Evolutionary conservation across 1,140 invertebrate genomes (phyloP).

Genomic region (Eufriesea mexicana): DNA sequence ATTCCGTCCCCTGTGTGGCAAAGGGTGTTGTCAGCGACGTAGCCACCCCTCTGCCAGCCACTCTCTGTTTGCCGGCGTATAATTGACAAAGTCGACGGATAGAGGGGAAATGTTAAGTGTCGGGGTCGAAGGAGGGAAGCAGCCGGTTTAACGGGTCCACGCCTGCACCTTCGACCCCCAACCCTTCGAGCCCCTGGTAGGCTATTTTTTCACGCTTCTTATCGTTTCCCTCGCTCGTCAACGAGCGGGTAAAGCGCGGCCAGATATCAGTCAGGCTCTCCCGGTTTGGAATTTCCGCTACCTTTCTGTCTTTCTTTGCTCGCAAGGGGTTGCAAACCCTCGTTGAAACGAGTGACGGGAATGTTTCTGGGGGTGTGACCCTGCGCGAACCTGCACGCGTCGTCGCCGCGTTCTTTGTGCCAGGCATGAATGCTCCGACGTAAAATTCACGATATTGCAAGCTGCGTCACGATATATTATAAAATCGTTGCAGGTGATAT

Average conservation of each 20-base stretch:
- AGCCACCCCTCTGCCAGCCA: background rate
- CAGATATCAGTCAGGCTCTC: background rate
- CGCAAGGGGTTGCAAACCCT: constrained; percentile 16
- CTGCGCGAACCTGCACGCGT: background rate
- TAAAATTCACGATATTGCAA: constrained; percentile 43
- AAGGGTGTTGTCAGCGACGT: background rate
- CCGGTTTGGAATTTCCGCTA: background rate
- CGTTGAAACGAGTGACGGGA: background rate
- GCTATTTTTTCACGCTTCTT: constrained; percentile 34
- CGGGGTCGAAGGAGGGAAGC: constrained; percentile 2
- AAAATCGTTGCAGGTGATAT: constrained; percentile 9
- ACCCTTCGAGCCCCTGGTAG: background rate
- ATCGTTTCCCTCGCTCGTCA: constrained; percentile 25
- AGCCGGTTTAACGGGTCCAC: constrained; percentile 1
- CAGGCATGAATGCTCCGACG: constrained; percentile 2
- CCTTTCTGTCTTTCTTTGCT: background rate
- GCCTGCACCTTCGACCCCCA: background rate
- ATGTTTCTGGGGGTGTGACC: background rate
- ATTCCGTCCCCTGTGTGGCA: background rate
- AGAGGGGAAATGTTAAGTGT: constrained; percentile 10
- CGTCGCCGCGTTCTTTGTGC: constrained; percentile 13
- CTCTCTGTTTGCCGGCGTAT: constrained; percentile 5
- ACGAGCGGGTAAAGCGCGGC: background rate
- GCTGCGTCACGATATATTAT: constrained; percentile 6
- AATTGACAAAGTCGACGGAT: constrained; percentile 12